Evolutionary conservation across 2,113 vertebrate species (phyloP).

Genomic region (Oreochromis aureus): DNA sequence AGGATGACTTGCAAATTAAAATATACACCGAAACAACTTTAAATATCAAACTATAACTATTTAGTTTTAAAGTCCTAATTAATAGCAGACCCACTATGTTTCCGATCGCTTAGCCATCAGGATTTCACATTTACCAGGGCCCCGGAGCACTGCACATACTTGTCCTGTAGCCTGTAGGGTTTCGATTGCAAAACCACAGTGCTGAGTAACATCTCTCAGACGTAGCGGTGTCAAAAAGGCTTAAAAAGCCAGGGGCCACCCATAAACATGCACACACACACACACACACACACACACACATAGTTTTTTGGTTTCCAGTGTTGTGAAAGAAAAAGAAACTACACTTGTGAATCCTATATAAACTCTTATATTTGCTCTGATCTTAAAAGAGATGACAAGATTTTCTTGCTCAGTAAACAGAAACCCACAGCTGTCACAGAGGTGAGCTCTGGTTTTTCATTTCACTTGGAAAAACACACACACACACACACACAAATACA

Average conservation of each 20-base stretch:
- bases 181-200: conserved; percentile 70
- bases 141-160: conserved; percentile 45
- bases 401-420: neutral
- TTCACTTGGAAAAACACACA: neutral
- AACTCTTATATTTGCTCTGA: conserved; percentile 16
- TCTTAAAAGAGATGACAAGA: neutral
- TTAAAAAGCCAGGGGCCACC: neutral
- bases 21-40: neutral
- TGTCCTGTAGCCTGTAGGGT: conserved; percentile 51
- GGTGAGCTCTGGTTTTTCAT: conserved; percentile 7
- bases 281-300: neutral
- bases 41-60: neutral
- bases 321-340: neutral
- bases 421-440: neutral
- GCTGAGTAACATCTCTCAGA: conserved; percentile 28
- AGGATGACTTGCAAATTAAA: neutral
- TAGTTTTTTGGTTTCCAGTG: neutral
- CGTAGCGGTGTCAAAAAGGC: neutral
- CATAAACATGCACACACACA: neutral
- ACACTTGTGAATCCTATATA: neutral
- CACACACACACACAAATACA: neutral
- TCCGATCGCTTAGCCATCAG: neutral
- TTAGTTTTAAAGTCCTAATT: neutral
- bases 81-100: neutral
- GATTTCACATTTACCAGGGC: neutral